Conservation (phyloP, 2,113 vertebrate genomes). For the Neogobius melanostomus region DNA sequence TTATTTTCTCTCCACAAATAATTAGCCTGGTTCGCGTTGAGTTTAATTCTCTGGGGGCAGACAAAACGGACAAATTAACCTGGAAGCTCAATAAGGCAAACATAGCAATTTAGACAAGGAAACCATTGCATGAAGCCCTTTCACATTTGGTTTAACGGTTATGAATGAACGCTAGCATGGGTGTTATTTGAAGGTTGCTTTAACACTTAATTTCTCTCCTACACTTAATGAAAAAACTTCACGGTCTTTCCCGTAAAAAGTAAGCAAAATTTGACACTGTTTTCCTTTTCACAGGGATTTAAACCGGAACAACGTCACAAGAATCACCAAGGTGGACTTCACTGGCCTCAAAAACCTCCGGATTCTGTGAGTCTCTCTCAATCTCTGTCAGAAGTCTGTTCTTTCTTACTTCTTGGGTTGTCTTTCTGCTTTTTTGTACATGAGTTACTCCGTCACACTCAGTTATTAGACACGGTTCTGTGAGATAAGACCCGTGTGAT, state of each 20-base stretch:
- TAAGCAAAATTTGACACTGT: background rate
- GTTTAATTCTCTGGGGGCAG: background rate
- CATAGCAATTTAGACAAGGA: background rate
- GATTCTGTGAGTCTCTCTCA: slow-evolving; percentile 86
- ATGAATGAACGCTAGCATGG: background rate
- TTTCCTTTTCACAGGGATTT: slow-evolving; percentile 82
- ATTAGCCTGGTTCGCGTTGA: background rate
- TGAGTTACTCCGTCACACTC: no score
- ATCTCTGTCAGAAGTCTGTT: background rate
- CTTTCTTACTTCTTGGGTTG: background rate
- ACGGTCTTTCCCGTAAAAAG: background rate
- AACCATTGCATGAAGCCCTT: background rate
- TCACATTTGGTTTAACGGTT: background rate
- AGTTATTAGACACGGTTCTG: no score
- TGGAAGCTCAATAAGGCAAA: background rate
- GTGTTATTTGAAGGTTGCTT: background rate
- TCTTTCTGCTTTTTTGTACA: background rate
- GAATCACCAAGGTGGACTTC: slow-evolving; percentile 94
- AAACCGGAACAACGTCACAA: slow-evolving; percentile 96
- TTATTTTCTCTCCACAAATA: background rate
- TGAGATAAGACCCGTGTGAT: no score
- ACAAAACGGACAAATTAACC: background rate
- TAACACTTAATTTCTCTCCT: background rate
- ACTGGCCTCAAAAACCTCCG: slow-evolving; percentile 93
- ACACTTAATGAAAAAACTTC: background rate